Evolutionary conservation across 2,888 invertebrate species (phyloP), one percentile per base, ranked within the genome.

Genomic region (Calliphora vomitoria): DNA sequence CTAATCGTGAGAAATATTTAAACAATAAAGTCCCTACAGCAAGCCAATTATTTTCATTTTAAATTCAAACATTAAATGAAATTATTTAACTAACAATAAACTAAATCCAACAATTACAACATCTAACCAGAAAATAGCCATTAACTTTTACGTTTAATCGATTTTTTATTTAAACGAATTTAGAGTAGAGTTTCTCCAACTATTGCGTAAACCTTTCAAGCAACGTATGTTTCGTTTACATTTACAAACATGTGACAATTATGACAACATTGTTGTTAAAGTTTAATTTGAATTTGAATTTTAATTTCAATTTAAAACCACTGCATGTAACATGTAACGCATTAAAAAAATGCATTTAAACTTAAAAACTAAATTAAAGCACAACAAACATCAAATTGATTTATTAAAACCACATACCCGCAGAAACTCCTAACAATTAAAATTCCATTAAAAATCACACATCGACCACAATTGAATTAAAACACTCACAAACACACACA

Each of bases 271-370:
- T 47, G 55, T 50, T 78, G 44, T 66, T 82, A 44, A 68, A 66
- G 74, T 82, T 55, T n/a, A 79, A 82, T 82, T 86, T 79, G 11
- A 68, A 82, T 82, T 86, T 79, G 11, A 68, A 75, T 76, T 74
- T 80, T 1, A 69, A 71, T 35, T 35, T 35, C 11, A 11, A 55
- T 66, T 66, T 15, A 44, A 69, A 83, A 47, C 35, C 80, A 78
- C 25, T 58, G 11, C 64, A 41, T 64, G 74, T 15, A 66, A 50
- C 38, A 8, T 41, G 38, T 50, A 71, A 50, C 8, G 58, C 38
- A 79, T n/a, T 20, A 20, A 53, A 76, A 44, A 69, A 76, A 11
- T 69, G 4, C 13, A 47, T 31, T 18, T 41, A 44, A 64, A 75
- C 50, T 8, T 50, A 13, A 50, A 55, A 64, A 80, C 18, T 41